Evolutionary conservation across 2,888 invertebrate genomes (phyloP), one percentile per base, ranked within the genome.

Genomic region (Melanargia galathea): DNA sequence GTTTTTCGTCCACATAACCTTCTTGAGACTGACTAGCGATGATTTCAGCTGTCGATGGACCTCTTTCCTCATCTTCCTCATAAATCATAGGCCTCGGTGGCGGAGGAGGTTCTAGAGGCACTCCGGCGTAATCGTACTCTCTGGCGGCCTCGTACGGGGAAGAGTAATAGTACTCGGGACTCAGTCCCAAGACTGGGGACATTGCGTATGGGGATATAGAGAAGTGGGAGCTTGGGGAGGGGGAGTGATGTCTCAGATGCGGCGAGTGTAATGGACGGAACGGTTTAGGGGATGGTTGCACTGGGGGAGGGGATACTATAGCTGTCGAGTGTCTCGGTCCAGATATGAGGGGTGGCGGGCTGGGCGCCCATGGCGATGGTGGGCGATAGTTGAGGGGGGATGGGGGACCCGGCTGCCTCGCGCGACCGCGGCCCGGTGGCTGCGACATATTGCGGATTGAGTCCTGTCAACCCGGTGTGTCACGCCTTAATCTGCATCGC

Each of bases 1-100:
- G 93, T 85, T 97, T 96, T 88, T 98, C 98, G 82, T 98, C 98
- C 70, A 98, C 95, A 84, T 97, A 98, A 88, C 97, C 97, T 87
- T 98, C 97, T 90, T 98, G 97, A 65, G 97, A 97, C 89, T 98
- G 98, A 83, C 95, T 96, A 68, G 97, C 97, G 75, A 97, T 97
- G 75, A 97, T 97, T 86, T 97, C 97, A 52, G 97, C 97, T 18
- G 97, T 97, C 65, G 97, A 96, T 10, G 96, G 96, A 49, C 97
- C 96, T 72, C 94, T 92, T 70, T 95, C 95, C 79, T 95, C 95
- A 63, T 95, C 95, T 77, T 93, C 93, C 70, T 93, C 92, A 73
- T 93, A 92, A 69, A 93, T 92, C 92, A 92, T 90, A 71, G 93
- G 93, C 75, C 94, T 92, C 71, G 92, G 94, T 70, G 95, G 96